These are phyloP conservation scores for Euplagia quadripunctaria DNA, from an alignment of 2,888 invertebrate genomes.

Conservation along the genomic window DNA sequence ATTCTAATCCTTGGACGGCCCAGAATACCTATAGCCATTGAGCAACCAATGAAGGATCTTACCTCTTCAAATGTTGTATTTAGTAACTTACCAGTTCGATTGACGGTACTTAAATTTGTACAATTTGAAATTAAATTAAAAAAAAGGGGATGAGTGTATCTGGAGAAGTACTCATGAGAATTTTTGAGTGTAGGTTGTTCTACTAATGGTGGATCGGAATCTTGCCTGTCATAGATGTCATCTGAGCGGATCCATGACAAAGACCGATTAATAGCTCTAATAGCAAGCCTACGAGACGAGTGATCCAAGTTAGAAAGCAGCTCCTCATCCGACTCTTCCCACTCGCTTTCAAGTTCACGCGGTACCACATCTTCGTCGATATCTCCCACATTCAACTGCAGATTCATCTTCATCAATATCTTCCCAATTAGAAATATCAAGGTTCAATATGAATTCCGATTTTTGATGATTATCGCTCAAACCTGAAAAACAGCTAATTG, in stretches of 20 bases:
- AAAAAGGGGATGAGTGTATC: not conserved
- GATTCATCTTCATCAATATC: not conserved
- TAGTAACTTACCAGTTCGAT: not conserved
- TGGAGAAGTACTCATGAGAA: not conserved
- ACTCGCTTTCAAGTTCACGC: not conserved
- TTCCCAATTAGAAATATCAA: not conserved
- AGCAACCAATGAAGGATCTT: too few species aligned
- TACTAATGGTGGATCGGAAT: constrained; percentile 1
- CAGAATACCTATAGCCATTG: too few species aligned
- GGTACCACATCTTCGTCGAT: not conserved
- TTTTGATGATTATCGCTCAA: too few species aligned
- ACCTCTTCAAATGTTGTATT: too few species aligned
- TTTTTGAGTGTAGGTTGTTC: not conserved
- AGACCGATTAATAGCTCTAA: not conserved
- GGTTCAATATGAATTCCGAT: not conserved
- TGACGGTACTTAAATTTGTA: not conserved
- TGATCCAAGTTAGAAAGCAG: not conserved
- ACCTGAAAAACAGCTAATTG: too few species aligned
- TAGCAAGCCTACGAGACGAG: not conserved
- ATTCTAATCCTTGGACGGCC: too few species aligned
- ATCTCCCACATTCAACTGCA: not conserved
- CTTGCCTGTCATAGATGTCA: not conserved
- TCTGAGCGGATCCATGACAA: not conserved
- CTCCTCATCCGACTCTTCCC: not conserved
- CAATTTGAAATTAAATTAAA: not conserved